phyloP scores from a whole-genome alignment of 2,797 vertebrate genomes.

The Gouania willdenowi region DNA sequence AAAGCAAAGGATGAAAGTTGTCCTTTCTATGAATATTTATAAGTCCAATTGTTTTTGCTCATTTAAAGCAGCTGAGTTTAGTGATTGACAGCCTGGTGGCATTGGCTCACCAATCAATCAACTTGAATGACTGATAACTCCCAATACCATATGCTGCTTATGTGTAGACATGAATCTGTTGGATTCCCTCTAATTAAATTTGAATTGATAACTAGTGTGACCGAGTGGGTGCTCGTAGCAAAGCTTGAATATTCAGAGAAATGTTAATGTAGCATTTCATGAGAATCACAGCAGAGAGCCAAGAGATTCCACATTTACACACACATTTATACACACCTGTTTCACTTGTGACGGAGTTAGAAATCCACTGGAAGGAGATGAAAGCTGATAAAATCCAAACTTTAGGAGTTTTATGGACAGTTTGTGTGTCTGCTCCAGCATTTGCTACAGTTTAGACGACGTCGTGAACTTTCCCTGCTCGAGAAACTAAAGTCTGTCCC shows the following conservation, averaged over 20 bases:
- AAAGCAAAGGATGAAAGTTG: conserved; percentile 17
- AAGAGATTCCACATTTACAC: conserved; percentile 49
- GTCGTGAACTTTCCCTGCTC: conserved; percentile 21
- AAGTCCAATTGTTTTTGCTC: conserved; percentile 28
- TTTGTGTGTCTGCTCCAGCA: too few relatives aligned
- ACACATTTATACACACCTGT: conserved; percentile 67
- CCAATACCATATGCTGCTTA: conserved; percentile 55
- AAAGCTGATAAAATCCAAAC: too few relatives aligned
- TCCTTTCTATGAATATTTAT: conserved; percentile 54
- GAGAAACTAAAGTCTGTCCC: conserved; percentile 41
- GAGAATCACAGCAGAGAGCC: conserved; percentile 52
- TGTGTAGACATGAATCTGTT: conserved; percentile 41
- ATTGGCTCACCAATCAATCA: conserved; percentile 47
- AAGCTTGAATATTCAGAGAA: conserved; percentile 63
- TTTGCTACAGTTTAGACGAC: too few relatives aligned
- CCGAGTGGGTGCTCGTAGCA: conserved; percentile 24
- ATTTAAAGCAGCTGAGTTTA: conserved; percentile 9
- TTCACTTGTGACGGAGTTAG: conserved; percentile 53
- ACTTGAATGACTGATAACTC: conserved; percentile 48
- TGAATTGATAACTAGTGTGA: conserved; percentile 60
- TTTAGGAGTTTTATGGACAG: too few relatives aligned
- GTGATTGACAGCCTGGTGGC: conserved; percentile 58
- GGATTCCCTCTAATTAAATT: conserved; percentile 59
- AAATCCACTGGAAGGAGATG: too few relatives aligned
- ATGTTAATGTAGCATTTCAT: conserved; percentile 63